Evolutionary conservation across 2,113 vertebrate species (phyloP), one percentile per base, ranked within the genome.

Genomic region (Falcunculus frontatus): DNA sequence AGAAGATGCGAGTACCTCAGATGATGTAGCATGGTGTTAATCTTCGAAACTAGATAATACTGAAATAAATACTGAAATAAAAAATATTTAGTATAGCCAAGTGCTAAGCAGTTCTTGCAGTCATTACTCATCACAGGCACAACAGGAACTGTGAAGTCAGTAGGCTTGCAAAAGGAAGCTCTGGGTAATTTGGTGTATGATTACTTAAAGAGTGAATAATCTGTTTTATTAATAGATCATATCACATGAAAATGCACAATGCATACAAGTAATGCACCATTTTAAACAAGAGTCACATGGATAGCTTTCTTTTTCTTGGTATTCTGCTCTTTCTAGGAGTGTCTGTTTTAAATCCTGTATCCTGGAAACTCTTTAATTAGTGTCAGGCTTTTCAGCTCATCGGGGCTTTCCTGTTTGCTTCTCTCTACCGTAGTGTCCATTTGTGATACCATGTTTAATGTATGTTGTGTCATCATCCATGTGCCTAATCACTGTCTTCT

Each of bases 151-250:
- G 68, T 96, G 49, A 92, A 90, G 74, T 82, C 62, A 72, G 78
- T 79, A 70, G 69, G 65, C 70, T 94, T 78, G 67, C 33, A 42
- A 60, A 87, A 91, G 78, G 65, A 96, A 39, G 69, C 39, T 85
- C 89, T 81, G 56, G 44, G 16, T 87, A 72, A 89, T 91, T 89
- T 50, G 50, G 52, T 56, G 27, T 59, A 18, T 59, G 49, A 72
- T 82, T 84, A 53, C 76, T 76, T 95, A 41, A 59, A 59, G 70
- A 62, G 49, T 90, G 88, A 93, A 82, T 94, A 92, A 85, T 85
- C 26, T 73, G 63, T 46, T 73, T 92, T 97, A 90, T 88, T 93
- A 94, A 92, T 96, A 95, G 88, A 76, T 46, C 29, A 4, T 63
- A 44, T 72, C 84, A 76, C 56, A 56, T 73, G 75, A 53, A 67